Base-by-base conservation (phyloP, 2,113 vertebrate species). In the Phylloscopus trochiloides region DNA sequence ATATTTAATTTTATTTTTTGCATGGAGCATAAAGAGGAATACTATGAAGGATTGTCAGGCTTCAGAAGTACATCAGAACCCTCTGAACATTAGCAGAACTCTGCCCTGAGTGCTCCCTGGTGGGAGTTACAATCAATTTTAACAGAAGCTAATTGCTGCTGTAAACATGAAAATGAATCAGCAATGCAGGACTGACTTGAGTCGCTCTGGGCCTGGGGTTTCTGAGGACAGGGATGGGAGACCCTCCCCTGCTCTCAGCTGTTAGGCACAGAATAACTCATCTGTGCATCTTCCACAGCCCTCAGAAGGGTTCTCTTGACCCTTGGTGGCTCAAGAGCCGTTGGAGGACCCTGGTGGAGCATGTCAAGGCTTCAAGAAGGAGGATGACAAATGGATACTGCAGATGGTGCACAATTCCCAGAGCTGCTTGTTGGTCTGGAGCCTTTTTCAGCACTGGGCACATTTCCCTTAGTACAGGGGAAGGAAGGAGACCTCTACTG, bases 341-440 rank as follows among this genome's bases (percentile, higher is more conserved):
- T 2, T 10, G 38, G 43, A 75, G 16, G 7, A 40, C 17, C 12
- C 21, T 8, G 31, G 17, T 1, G 4, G 63, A 59, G 28, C 31
- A 24, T 1, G 8, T 3, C 2, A 2, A 32, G 48, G 6, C 22
- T 55, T 29, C 10, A 51, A 24, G 48, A 22, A 90, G 50, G 28
- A 45, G 43, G 32, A 26, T 10, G n/a, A 21, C 40, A 48, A 32
- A 2, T 0, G 22, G 47, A 14, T 7, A 6, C 12, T 32, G 28
- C 42, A 21, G 40, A 15, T 52, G 34, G 45, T 25, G 72, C 17
- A 6, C 71, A 61, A 14, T 17, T 48, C 55, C 68, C 50, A 36
- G 59, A 0, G 1, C 1, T 12, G n/a, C 19, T 45, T 20, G 1
- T 5, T 38, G 32, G 13, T 15, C 50, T 50, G 70, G 22, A 47